Evolutionary conservation across 1,140 invertebrate species (phyloP).

Genomic region (Musca vetustissima): DNA sequence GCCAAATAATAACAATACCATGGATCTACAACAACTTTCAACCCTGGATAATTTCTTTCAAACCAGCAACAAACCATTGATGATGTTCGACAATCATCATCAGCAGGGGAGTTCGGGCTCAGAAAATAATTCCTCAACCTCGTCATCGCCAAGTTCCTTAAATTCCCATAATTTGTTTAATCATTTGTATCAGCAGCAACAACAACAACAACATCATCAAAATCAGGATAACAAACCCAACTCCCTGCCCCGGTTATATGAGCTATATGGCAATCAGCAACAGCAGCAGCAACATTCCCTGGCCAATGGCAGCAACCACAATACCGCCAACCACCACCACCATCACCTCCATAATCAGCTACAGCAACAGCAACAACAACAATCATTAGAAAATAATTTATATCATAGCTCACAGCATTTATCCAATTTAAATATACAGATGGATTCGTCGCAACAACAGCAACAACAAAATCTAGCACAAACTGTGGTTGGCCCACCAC

Average conservation of each 20-base stretch:
- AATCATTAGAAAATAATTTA: slow-evolving; percentile 26
- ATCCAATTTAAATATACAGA: slow-evolving; percentile 21
- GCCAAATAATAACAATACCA: slow-evolving; percentile 1
- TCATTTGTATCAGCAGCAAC: slow-evolving; percentile 24
- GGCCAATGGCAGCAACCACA: background rate
- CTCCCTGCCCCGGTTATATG: slow-evolving; percentile 9
- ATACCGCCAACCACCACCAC: slow-evolving; percentile 1
- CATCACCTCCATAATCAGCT: background rate
- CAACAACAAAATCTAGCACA: slow-evolving; percentile 19
- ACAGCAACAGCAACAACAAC: slow-evolving; percentile 13
- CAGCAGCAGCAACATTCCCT: slow-evolving; percentile 14
- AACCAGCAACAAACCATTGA: slow-evolving; percentile 10
- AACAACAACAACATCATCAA: slow-evolving; percentile 33
- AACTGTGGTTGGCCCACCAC: background rate
- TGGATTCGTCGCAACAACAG: slow-evolving; percentile 13
- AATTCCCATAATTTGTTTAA: slow-evolving; percentile 3
- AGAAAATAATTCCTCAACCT: slow-evolving; percentile 8
- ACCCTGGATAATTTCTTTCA: background rate
- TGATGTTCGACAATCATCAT: slow-evolving; percentile 35
- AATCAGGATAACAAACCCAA: slow-evolving; percentile 30
- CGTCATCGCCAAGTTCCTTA: slow-evolving; percentile 15
- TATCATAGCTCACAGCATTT: slow-evolving; percentile 20
- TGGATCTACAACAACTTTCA: background rate
- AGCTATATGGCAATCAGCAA: slow-evolving; percentile 8
- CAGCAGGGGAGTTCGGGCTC: slow-evolving; percentile 23